These are phyloP conservation scores for Phyllostomus discolor DNA, from an alignment of 2,113 vertebrate species.

Conservation along the genomic window DNA sequence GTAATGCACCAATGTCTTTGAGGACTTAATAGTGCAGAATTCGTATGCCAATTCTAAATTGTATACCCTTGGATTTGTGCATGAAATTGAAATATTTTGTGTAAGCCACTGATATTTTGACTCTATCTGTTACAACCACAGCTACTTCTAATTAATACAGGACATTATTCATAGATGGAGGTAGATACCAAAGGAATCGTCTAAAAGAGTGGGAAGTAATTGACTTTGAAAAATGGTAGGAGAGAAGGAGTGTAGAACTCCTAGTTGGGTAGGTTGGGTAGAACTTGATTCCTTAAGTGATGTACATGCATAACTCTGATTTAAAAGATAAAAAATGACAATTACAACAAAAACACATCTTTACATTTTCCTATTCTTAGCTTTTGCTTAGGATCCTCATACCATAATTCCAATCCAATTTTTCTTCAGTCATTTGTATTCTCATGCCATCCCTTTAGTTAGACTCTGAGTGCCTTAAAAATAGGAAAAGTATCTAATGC, in stretches of 20 bases:
- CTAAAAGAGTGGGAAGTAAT: background rate
- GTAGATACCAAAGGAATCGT: constrained; percentile 1
- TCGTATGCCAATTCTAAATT: background rate
- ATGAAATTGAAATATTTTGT: background rate
- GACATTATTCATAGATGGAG: background rate
- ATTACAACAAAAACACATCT: background rate
- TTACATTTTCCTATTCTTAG: background rate
- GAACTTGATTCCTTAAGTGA: background rate
- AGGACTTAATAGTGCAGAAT: background rate
- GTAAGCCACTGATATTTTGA: background rate
- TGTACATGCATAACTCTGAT: background rate
- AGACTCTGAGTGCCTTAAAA: background rate
- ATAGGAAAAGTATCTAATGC: background rate
- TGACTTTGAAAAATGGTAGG: background rate
- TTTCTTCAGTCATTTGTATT: background rate
- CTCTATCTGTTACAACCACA: background rate
- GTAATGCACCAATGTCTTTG: background rate
- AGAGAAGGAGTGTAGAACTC: background rate
- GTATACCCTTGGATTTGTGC: background rate
- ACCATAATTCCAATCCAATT: background rate
- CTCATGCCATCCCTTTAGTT: background rate
- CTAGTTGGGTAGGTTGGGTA: too few relatives aligned
- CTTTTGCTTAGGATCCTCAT: background rate
- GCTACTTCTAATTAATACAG: background rate
- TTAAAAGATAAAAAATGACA: background rate